A percentile compares a stretch with the other conserved stretches of the same genome.
phyloP scores from a whole-genome alignment of 2,797 vertebrate species.

The Poecile montanus region DNA sequence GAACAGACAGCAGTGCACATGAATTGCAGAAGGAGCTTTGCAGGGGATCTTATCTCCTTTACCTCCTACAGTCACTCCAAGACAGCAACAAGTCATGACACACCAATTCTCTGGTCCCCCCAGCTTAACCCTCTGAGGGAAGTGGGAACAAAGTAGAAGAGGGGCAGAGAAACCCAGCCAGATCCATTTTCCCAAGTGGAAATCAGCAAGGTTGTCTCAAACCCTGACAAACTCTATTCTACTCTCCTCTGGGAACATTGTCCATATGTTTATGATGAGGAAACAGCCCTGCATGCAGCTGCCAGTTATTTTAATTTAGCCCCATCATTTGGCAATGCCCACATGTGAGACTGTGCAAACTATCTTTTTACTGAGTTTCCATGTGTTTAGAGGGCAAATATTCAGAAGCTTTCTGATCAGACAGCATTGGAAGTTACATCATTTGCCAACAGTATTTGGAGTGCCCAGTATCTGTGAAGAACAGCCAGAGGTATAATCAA shows the following conservation, averaged over 20 bases:
- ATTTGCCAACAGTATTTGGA: neutral
- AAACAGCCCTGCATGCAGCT: neutral
- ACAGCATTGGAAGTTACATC: neutral
- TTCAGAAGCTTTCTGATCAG: neutral
- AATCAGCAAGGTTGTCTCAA: neutral
- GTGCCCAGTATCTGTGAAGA: neutral
- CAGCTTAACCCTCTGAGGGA: neutral
- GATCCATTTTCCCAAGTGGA: neutral
- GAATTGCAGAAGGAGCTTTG: neutral
- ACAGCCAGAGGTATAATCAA: neutral
- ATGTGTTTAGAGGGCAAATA: neutral
- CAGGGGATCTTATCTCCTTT: neutral
- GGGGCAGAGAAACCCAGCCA: neutral
- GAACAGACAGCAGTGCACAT: fast-evolving
- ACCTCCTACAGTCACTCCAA: neutral
- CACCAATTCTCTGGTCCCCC: neutral
- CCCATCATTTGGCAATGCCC: neutral
- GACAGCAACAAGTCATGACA: neutral
- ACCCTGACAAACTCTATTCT: neutral
- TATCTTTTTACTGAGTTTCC: neutral
- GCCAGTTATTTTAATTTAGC: neutral
- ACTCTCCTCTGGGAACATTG: neutral
- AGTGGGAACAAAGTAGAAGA: neutral
- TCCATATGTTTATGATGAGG: neutral
- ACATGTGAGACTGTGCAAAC: neutral